Conservation (phyloP, 2,113 vertebrate genomes). For the Rynchops niger region DNA sequence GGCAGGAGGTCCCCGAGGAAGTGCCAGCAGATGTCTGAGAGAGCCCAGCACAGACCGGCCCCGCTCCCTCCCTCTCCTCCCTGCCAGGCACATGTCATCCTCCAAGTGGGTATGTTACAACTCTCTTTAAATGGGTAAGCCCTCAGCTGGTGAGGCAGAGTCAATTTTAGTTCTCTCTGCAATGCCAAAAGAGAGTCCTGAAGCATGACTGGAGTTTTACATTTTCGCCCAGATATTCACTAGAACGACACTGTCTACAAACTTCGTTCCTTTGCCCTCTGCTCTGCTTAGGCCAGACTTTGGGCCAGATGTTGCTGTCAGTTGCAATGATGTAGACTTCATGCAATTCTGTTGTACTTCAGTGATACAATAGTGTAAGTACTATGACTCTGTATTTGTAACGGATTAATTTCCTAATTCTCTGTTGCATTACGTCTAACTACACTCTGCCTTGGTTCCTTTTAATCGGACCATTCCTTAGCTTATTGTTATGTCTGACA, state of each 20-base stretch:
- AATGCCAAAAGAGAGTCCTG: background rate
- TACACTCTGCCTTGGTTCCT: background rate
- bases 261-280: background rate
- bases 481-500: background rate
- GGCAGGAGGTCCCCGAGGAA: background rate
- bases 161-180: background rate
- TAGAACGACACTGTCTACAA: background rate
- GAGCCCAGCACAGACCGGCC: accelerated
- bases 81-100: background rate
- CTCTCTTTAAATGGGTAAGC: background rate
- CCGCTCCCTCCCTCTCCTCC: background rate
- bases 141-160: background rate
- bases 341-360: background rate
- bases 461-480: background rate
- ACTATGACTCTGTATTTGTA: background rate
- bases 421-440: background rate
- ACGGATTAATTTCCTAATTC: background rate
- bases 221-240: background rate
- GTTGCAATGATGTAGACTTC: background rate
- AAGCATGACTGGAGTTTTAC: background rate
- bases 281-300: background rate
- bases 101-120: background rate
- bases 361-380: background rate
- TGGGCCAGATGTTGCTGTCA: background rate
- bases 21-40: background rate